A percentile compares a stretch with the other conserved stretches of the same genome.
Conservation (phyloP, 2,113 vertebrate species). For the Carassius carassius region DNA sequence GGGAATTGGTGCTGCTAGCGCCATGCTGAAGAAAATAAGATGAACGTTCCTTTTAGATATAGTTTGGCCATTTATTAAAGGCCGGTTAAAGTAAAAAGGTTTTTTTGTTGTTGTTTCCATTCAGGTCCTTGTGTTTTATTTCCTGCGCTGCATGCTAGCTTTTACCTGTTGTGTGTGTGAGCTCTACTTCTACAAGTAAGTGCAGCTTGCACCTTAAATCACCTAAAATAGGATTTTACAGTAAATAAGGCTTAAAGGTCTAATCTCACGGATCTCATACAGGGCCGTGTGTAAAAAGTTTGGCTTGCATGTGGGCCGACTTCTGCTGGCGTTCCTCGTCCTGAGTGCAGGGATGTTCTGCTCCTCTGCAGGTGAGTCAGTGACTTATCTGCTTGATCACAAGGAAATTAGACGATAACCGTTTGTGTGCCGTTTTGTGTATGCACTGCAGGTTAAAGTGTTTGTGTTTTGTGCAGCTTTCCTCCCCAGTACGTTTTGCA, state of each 20-base stretch:
- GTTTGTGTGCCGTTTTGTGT: background rate
- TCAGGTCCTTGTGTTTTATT: slow-evolving; percentile 98
- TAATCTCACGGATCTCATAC: background rate
- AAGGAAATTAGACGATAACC: background rate
- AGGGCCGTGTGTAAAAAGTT: slow-evolving; percentile 99
- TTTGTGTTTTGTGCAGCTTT: slow-evolving; percentile 78
- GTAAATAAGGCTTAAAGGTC: background rate
- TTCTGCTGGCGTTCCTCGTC: slow-evolving; percentile 95
- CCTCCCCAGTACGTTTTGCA: slow-evolving; percentile 95
- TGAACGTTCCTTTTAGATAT: too few species aligned
- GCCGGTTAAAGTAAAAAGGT: too few species aligned
- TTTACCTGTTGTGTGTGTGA: slow-evolving; percentile 96
- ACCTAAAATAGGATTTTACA: background rate
- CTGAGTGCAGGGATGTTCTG: slow-evolving; percentile 97
- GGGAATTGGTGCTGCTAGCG: too few species aligned
- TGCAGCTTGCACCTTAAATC: slow-evolving; percentile 53
- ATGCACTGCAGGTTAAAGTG: background rate
- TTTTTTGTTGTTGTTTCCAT: slow-evolving; percentile 46
- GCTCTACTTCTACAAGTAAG: slow-evolving; percentile 99
- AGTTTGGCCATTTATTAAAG: background rate
- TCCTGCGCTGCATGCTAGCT: slow-evolving; percentile 93
- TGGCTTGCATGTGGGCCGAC: slow-evolving; percentile 91
- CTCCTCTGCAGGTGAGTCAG: slow-evolving; percentile 87
- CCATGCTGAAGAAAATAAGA: background rate
- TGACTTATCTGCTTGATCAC: too few species aligned